Base-by-base conservation (phyloP, 1,140 invertebrate genomes). In the Protaetia brevitarsis region DNA sequence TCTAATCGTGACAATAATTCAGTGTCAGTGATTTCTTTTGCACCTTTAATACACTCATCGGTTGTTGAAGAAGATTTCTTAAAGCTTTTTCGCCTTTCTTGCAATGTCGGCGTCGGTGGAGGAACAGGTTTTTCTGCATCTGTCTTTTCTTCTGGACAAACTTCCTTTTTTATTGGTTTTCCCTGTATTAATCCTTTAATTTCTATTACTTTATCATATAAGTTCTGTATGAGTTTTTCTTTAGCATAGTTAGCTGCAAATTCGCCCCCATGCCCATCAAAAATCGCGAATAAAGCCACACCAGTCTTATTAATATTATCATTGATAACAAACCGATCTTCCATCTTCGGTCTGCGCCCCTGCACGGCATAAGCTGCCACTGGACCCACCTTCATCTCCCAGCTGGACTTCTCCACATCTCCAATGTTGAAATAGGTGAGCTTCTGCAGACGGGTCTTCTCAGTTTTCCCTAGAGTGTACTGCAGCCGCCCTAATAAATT, bases 261-360 rank as follows among this genome's bases (percentile, higher is more conserved):
- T 80, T 96, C 92, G 58, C 95, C 95, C 62, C 95, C 95, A 80
- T 97, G 95, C 0, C 95, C 95, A 83, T 97, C 95, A 79, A 96
- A 97, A 63, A 97, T 88, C 34, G 93, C 94, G 83, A 93, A 96
- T 51, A 97, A 82, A 1, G 91, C 89, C 59, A 95, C 88, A 23
- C 87, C 88, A 19, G 87, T 88, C 64, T 86, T 82, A 72, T 88
- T 86, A 28, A 90, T 87, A 73, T 93, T 88, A 75, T 89, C 86
- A 66, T 91, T 86, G 29, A 93, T 85, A 37, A 91, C 90, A 78
- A 93, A 94, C 70, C 94, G 85, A 79, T 97, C 95, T 84, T 97
- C 95, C 95, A 97, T 97, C 61, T 90, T 88, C 59, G 89, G 86
- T 76, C 95, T 83, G 51, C 93, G 83, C 11, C 95, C 95, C 79